A percentile compares a stretch with the other conserved stretches of the same genome.
phyloP scores from a whole-genome alignment of 2,113 vertebrate genomes.

The human (Homo sapiens) region GRCh38 chr5:12160001-12160500 shows the following conservation, averaged over 20 bases:
- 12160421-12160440: neutral
- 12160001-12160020: neutral
- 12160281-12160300: neutral
- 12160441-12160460: neutral
- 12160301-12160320: neutral
- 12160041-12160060: neutral
- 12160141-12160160: neutral
- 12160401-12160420: neutral
- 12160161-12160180: neutral
- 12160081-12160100: neutral
- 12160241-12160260: neutral
- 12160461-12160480: neutral
- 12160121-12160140: neutral
- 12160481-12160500: neutral
- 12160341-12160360: neutral
- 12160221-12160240: neutral
- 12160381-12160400: neutral
- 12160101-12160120: neutral
- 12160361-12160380: too few relatives aligned
- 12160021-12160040: neutral
- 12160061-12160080: neutral
- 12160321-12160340: neutral
- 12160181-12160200: neutral
- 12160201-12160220: neutral
- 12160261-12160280: rapidly evolving